These are phyloP conservation scores for Microtus oregoni DNA, from an alignment of 2,113 vertebrate genomes.

Conservation along the genomic window DNA sequence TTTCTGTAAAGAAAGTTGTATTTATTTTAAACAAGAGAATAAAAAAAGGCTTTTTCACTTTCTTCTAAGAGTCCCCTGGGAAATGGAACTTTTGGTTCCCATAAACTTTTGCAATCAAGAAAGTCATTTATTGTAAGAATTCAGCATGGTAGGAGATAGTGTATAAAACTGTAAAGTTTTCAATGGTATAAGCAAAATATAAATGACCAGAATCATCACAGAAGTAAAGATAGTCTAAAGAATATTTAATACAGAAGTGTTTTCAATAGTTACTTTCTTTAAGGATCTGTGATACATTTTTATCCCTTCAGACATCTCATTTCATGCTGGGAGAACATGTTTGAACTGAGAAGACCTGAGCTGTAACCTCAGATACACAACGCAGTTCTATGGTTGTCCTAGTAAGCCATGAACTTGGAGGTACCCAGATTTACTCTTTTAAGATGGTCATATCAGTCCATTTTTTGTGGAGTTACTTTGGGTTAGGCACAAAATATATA, in stretches of 20 bases:
- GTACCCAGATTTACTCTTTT: neutral
- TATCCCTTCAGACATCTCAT: neutral
- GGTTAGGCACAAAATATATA: neutral
- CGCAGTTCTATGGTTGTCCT: neutral
- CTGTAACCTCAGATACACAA: neutral
- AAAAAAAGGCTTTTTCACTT: neutral
- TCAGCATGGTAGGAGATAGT: neutral
- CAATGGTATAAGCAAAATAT: neutral
- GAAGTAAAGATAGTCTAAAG: neutral
- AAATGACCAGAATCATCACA: neutral
- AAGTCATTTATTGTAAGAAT: neutral
- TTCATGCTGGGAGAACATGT: neutral
- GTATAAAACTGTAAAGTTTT: neutral
- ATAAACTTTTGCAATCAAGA: constrained; percentile 15
- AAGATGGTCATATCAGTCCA: neutral
- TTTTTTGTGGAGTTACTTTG: neutral
- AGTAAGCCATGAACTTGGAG: neutral
- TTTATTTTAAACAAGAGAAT: neutral
- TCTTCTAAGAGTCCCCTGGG: neutral
- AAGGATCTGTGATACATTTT: neutral
- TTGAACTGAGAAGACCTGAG: neutral
- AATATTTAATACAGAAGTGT: neutral
- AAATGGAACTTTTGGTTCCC: neutral
- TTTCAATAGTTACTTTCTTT: neutral
- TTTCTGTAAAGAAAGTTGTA: neutral